A percentile compares a stretch with the other conserved stretches of the same genome.
These are phyloP conservation scores for Lophotriccus pileatus DNA, from an alignment of 2,797 vertebrate genomes.

Conservation along the genomic window DNA sequence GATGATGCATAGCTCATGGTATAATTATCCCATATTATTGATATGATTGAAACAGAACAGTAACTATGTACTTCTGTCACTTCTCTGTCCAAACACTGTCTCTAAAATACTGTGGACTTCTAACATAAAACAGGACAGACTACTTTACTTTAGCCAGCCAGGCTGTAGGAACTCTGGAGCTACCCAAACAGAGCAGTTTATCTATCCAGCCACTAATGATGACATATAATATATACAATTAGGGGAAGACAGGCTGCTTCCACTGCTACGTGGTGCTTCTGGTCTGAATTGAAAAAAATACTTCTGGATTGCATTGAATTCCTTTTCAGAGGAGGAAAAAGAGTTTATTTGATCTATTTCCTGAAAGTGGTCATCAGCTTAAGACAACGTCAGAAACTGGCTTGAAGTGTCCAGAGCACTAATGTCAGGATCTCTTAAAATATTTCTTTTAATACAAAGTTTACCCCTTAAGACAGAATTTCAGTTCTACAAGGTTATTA, in stretches of 20 bases:
- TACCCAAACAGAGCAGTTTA: neutral
- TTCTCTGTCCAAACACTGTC: neutral
- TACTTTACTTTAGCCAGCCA: neutral
- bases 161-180: neutral
- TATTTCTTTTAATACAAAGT: neutral
- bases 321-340: neutral
- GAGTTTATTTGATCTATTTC: neutral
- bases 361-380: neutral
- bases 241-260: neutral
- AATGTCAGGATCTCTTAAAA: neutral
- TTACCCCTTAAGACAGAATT: neutral
- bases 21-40: slow-evolving; percentile 63
- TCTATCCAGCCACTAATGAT: neutral
- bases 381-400: neutral
- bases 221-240: neutral
- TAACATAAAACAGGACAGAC: slow-evolving; percentile 4
- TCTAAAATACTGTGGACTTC: neutral
- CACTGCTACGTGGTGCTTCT: neutral
- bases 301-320: neutral
- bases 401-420: neutral
- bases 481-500: neutral
- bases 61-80: slow-evolving; percentile 29
- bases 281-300: neutral
- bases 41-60: slow-evolving; percentile 48
- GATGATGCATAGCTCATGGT: slow-evolving; percentile 20